Evolutionary conservation across 1,140 invertebrate genomes (phyloP), one percentile per base, ranked within the genome.

Genomic region (Leptinotarsa texana): DNA sequence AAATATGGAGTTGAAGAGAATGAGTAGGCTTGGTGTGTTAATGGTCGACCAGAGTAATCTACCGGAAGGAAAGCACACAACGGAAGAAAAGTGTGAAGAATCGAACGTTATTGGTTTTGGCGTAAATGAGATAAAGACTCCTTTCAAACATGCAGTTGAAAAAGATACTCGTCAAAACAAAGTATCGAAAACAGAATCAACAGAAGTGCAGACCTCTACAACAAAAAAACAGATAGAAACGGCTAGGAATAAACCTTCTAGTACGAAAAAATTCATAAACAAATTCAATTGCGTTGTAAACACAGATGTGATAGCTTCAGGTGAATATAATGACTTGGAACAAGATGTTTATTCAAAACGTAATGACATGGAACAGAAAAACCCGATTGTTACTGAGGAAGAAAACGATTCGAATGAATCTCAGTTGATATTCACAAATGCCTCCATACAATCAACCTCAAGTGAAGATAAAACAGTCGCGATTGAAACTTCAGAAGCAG

Each of bases 1-100:
- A 63, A n/a, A 24, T 5, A 77, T 77, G 73, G 69, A 71, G 3
- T 65, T 63, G 62, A 75, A 73, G 65, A 69, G 76, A 6, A 48
- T 75, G 17, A 70, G 74, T 57, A 69, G 76, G 57, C 51, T 75
- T 13, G 33, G 33, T 42, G 33, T 42, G 6, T 8, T 8, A 2
- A 11, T 42, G 33, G 8, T 42, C 33, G 11, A 42, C 33, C 33
- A 42, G 33, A 77, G 66, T 47, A 69, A 51, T 42, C 73, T 77
- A 5, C 17, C 62, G n/a, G 69, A 70, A 33, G 27, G n/a, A 48
- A 47, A 21, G n/a, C 22, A 65, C 4, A 22, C 21, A 11, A 15
- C 2, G 17, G 63, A 21, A 21, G 27, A 65, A 24, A 33, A 17
- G 6, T 1, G n/a, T 17, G 51, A 57, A 57, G 51, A n/a, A 15